Percentiles rank a stretch among this genome's conserved stretches.
Evolutionary conservation across 2,113 vertebrate species (phyloP).

Genomic region (Aspiorhynchus laticeps): DNA sequence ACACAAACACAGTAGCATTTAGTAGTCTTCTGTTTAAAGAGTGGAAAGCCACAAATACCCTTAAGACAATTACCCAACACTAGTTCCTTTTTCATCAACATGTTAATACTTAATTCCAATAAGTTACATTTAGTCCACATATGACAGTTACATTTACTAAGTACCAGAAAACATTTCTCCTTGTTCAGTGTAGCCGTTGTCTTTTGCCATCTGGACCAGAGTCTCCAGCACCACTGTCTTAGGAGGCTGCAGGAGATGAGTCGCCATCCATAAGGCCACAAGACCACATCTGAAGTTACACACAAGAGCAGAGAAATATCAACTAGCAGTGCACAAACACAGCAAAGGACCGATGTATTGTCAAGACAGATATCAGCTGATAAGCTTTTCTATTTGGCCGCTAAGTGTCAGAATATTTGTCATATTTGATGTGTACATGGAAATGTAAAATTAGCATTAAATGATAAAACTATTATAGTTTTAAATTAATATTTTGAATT

Average conservation of each 20-base stretch:
- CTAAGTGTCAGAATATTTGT: background rate
- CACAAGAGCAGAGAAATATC: no score
- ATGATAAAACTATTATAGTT: no score
- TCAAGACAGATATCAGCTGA: no score
- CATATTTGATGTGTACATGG: background rate
- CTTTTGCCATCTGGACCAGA: constrained; percentile 74
- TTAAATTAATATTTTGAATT: background rate
- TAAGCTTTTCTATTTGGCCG: no score
- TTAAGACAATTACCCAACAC: no score
- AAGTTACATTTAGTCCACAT: no score
- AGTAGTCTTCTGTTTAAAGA: background rate
- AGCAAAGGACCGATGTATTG: no score
- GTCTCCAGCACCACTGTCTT: constrained; percentile 70
- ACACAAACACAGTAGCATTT: background rate
- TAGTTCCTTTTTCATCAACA: no score
- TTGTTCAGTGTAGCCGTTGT: constrained; percentile 80
- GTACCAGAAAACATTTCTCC: constrained; percentile 93
- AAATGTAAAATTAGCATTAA: background rate
- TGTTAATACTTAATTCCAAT: no score
- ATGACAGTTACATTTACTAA: background rate
- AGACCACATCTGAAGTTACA: constrained; percentile 80
- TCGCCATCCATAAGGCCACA: constrained; percentile 89
- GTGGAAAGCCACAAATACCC: no score
- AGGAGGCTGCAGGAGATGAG: constrained; percentile 67
- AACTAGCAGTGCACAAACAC: no score